Evolutionary conservation across 2,113 vertebrate species (phyloP), one percentile per base, ranked within the genome.

Genomic region (Elephas maximus): DNA sequence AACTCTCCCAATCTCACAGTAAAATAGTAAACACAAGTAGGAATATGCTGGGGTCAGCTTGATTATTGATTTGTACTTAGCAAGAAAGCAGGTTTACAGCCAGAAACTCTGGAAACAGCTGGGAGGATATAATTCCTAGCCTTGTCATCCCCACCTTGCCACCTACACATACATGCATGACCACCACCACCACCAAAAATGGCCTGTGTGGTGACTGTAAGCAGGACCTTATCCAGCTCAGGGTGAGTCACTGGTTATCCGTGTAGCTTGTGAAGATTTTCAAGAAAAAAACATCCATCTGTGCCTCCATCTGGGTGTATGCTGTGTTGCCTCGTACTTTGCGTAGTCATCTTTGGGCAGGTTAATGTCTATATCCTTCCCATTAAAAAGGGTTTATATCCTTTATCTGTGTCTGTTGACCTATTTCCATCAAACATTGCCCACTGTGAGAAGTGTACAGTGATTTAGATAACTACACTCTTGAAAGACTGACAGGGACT

Each of bases 61-160:
- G 45, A 94, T 77, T 63, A 89, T 93, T 8, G 96, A 80, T 33
- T 93, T 90, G 85, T 1, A 71, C 33, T 71, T 91, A 37, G 51
- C 37, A 30, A 78, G 57, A 89, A 88, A 92, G 30, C 33, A 85
- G 81, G n/a, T 62, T 81, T 37, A 67, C 15, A 1, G 14, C 2
- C 86, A 89, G 48, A 62, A 87, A 90, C 88, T 90, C 41, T 79
- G 57, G 86, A 94, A 69, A 51, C 37, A 91, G 20, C 65, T 94
- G 28, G 65, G 60, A 95, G 41, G 10, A 81, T 8, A 12, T 2
- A 81, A 87, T 71, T 79, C 21, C 82, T 76, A 3, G n/a, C 67
- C 28, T 8, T 6, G 9, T 8, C 41, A 65, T 57, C 45, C 11
- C 60, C 10, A 96, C 23, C 33, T 10, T 88, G 44, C 14, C 60